phyloP scores from a whole-genome alignment of 2,113 vertebrate species.

The Sapayoa aenigma region DNA sequence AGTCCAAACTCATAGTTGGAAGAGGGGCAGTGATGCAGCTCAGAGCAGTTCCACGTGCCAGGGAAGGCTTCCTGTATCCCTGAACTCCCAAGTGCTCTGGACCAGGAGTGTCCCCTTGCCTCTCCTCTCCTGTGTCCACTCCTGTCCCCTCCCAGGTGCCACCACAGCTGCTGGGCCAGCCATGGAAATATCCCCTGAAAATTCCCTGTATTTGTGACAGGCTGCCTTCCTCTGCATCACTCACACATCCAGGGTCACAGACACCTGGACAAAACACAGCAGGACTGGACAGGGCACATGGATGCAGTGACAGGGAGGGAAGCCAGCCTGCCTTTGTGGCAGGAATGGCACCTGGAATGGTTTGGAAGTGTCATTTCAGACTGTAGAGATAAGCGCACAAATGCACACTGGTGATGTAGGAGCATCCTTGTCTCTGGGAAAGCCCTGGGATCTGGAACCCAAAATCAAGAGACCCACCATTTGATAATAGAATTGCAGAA shows the following conservation, averaged over 20 bases:
- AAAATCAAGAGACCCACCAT: neutral
- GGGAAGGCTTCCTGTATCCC: neutral
- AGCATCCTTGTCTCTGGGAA: neutral
- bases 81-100: neutral
- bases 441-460: neutral
- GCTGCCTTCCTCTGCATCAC: neutral
- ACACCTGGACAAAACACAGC: neutral
- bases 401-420: no score
- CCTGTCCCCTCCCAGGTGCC: neutral
- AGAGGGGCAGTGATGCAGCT: neutral
- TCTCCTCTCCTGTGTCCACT: no score
- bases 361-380: neutral
- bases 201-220: neutral
- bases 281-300: no score
- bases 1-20: neutral
- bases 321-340: neutral
- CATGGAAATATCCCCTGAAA: neutral
- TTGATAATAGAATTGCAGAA: neutral
- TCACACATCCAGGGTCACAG: accelerated
- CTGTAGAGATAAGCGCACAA: no score
- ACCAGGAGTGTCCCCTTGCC: neutral
- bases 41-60: accelerated
- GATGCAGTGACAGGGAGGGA: no score
- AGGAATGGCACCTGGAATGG: neutral
- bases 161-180: neutral